Conservation (phyloP, 2,888 invertebrate genomes). For the Smittia sp. region DNA sequence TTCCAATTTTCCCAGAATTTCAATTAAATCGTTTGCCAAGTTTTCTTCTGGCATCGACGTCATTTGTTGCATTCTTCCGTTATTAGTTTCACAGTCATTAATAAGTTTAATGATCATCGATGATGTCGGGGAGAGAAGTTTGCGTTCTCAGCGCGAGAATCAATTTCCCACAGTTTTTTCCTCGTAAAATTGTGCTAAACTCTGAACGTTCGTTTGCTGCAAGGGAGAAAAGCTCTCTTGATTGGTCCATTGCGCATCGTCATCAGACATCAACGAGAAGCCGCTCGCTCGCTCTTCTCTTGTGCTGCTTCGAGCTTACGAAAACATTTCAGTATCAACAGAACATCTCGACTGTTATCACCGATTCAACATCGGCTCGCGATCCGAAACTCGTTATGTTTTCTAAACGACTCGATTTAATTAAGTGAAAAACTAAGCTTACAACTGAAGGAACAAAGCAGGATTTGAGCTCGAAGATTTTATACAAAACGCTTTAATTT, state of each 20-base stretch:
- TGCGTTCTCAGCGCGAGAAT: too few relatives aligned
- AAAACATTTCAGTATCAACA: slow-evolving; percentile 39
- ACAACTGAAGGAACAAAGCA: not conserved
- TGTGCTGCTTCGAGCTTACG: not conserved
- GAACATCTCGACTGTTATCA: slow-evolving; percentile 22
- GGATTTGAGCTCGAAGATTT: not conserved
- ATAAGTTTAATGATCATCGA: too few relatives aligned
- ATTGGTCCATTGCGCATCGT: slow-evolving; percentile 38
- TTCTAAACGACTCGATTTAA: not conserved
- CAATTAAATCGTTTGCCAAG: too few relatives aligned
- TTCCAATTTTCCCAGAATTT: too few relatives aligned
- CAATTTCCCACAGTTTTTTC: too few relatives aligned
- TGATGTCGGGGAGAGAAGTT: too few relatives aligned
- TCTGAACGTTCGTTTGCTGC: not conserved
- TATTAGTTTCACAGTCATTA: too few relatives aligned
- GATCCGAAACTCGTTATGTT: not conserved
- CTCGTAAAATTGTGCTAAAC: not conserved
- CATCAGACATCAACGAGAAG: slow-evolving; percentile 3
- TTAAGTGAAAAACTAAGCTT: not conserved
- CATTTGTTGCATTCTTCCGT: too few relatives aligned
- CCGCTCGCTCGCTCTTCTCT: not conserved
- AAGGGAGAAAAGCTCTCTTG: not conserved
- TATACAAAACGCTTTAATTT: not conserved
- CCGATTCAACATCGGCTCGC: not conserved
- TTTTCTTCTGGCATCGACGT: too few relatives aligned